Evolutionary conservation across 1,140 invertebrate genomes (phyloP).

Genomic region (Megalonaias nervosa): DNA sequence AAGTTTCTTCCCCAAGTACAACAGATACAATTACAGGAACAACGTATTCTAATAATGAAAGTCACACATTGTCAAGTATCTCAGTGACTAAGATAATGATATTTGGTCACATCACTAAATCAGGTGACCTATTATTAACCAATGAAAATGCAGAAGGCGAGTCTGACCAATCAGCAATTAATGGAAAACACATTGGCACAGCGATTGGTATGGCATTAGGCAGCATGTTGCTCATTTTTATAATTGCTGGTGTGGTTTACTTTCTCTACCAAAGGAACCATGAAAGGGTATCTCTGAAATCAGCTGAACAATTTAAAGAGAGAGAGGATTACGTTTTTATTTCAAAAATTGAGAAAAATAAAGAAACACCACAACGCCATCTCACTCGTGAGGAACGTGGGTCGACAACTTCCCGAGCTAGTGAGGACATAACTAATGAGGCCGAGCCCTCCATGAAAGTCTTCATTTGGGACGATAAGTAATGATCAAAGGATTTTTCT

Average conservation of each 20-base stretch:
- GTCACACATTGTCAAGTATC: no score
- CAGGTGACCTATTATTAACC: no score
- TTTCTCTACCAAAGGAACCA: slow-evolving; percentile 4
- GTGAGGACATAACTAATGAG: slow-evolving; percentile 45
- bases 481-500: no score
- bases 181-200: slow-evolving; percentile 10
- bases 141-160: no score
- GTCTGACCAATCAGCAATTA: no score
- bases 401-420: slow-evolving; percentile 42
- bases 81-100: no score
- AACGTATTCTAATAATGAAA: no score
- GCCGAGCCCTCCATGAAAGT: slow-evolving; percentile 34
- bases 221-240: slow-evolving; percentile 28
- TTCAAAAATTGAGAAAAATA: background rate
- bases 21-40: no score
- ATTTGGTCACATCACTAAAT: no score
- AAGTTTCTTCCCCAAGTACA: no score
- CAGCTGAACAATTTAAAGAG: no score
- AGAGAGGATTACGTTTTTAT: slow-evolving; percentile 32
- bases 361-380: slow-evolving; percentile 9
- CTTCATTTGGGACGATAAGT: slow-evolving; percentile 29
- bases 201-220: slow-evolving; percentile 21
- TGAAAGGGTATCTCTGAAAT: no score
- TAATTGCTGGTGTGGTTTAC: slow-evolving; percentile 12
- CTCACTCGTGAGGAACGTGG: slow-evolving; percentile 40